These are phyloP conservation scores for Tholera decimalis DNA, from an alignment of 2,888 invertebrate species.

Conservation along the genomic window DNA sequence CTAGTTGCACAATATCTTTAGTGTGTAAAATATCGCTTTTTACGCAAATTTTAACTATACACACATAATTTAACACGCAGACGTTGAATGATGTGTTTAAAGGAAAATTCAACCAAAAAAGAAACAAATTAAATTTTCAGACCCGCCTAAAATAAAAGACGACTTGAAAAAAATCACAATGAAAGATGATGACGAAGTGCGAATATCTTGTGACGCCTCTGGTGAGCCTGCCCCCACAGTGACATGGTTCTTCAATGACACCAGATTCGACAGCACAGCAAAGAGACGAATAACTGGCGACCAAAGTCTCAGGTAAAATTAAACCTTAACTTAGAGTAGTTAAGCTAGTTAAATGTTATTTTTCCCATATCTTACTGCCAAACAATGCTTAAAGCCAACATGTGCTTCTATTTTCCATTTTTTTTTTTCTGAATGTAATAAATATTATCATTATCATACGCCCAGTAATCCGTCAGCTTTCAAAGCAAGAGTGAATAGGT, in stretches of 20 bases:
- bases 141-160: constrained; percentile 68
- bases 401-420: too few relatives aligned
- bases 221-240: constrained; percentile 72
- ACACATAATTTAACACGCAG: too few relatives aligned
- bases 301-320: constrained; percentile 69
- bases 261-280: constrained; percentile 37
- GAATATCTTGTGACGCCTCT: constrained; percentile 66
- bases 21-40: too few relatives aligned
- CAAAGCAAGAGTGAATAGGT: too few relatives aligned
- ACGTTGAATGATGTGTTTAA: too few relatives aligned
- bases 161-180: constrained; percentile 26
- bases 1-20: too few relatives aligned
- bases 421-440: too few relatives aligned
- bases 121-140: constrained; percentile 60
- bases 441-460: too few relatives aligned
- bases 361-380: not conserved
- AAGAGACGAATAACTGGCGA: constrained; percentile 43
- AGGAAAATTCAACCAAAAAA: too few relatives aligned
- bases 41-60: too few relatives aligned
- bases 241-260: constrained; percentile 69
- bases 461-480: too few relatives aligned
- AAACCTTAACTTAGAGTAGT: not conserved
- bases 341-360: not conserved
- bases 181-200: constrained; percentile 61
- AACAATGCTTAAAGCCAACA: too few relatives aligned